Evolutionary conservation across 2,113 vertebrate genomes (phyloP), one percentile per base, ranked within the genome.

Genomic region (Semicossyphus pulcher): DNA sequence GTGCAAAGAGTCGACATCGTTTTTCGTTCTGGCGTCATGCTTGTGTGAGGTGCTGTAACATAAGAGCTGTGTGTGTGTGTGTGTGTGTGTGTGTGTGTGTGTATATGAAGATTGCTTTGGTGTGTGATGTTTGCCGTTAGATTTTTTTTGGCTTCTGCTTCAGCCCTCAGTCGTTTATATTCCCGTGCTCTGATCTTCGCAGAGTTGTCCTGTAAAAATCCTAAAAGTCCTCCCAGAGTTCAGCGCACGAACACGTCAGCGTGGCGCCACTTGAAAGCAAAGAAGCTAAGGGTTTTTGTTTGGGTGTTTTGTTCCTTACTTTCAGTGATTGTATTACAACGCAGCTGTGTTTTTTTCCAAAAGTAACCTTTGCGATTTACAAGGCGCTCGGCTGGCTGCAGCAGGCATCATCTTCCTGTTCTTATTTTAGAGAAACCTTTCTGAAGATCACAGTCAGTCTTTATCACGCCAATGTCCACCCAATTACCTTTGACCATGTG

Each of bases 31-130:
- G 54, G 62, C 37, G 25, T 68, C 34, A 23, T 48, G 34, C 63
- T 72, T 32, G 42, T 79, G 67, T 87, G 67, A 78, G 63, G 75
- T 77, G 84, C 84, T 88, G 70, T 87, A 88, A 70, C 70, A 86
- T 82, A 88, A 45, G 48, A 78, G 72, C 32, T 69, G 83, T 83
- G 53, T 60, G 57, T 53, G 34, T 42, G 53, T n/a, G 23, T 78
- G 72, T 67, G 31, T 25, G 36, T 72, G 68, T 57, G 28, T 32
- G 41, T 78, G 81, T 85, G 60, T 52, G 31, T 53, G 12, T 54
- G 20, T 59, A 63, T 71, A 53, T 37, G 42, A 61, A 71, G 72
- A 60, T 85, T 85, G 72, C 31, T 58, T 83, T 78, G 47, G 23
- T 56, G 70, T 72, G 68, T 63, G 59, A 62, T 76, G 53, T 83